A percentile compares a stretch with the other conserved stretches of the same genome.
phyloP scores from a whole-genome alignment of 64 coral and sea anemone genomes.

The Astreopora myriophthalma region DNA sequence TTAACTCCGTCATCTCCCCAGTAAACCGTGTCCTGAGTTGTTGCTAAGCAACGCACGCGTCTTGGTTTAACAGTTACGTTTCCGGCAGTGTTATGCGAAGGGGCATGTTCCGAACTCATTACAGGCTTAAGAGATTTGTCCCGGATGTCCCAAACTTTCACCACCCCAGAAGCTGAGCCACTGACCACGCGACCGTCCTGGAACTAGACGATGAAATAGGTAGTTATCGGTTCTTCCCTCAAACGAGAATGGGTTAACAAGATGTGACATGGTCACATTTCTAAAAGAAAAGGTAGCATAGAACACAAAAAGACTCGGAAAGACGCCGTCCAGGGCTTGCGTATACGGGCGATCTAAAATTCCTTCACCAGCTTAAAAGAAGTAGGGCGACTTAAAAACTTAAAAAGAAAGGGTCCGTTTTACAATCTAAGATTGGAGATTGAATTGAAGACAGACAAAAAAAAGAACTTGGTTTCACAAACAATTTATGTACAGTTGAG shows the following conservation, averaged over 20 bases:
- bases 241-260: not conserved
- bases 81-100: slow-evolving; percentile 1
- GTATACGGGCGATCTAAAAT: too few relatives aligned
- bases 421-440: too few relatives aligned
- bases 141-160: slow-evolving; percentile 94
- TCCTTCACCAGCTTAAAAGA: too few relatives aligned
- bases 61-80: slow-evolving; percentile 45
- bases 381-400: too few relatives aligned
- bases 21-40: slow-evolving; percentile 78
- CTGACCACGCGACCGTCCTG: slow-evolving; percentile 79
- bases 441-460: too few relatives aligned
- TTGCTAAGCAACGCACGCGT: slow-evolving; percentile 86
- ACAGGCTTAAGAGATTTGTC: slow-evolving; percentile 78
- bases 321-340: too few relatives aligned
- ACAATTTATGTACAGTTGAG: too few relatives aligned
- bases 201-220: slow-evolving; percentile 52
- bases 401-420: too few relatives aligned
- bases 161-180: slow-evolving; percentile 82
- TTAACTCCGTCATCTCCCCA: slow-evolving; percentile 98
- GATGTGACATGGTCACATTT: too few relatives aligned
- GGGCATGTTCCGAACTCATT: slow-evolving; percentile 65
- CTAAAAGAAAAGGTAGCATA: too few relatives aligned
- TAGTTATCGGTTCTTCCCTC: not conserved
- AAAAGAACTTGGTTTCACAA: too few relatives aligned
- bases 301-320: too few relatives aligned